Conservation (phyloP, 2,113 vertebrate species). For the Nothoprocta pentlandii region DNA sequence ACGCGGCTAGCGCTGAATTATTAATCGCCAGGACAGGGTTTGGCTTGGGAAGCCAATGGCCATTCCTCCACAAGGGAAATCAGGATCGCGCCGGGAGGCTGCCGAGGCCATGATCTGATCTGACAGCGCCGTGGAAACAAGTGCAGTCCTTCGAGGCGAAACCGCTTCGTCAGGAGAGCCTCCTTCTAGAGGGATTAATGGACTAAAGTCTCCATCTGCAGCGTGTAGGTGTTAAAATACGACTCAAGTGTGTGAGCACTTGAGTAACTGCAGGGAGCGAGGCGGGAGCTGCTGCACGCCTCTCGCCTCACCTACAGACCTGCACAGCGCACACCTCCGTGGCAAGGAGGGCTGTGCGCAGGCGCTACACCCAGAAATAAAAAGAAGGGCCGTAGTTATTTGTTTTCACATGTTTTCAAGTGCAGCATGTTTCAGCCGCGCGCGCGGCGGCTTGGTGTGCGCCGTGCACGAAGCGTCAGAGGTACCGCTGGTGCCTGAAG, state of each 20-base stretch:
- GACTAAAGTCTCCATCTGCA: background rate
- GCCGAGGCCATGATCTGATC: background rate
- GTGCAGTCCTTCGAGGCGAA: background rate
- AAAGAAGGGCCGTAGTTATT: slow-evolving; percentile 1
- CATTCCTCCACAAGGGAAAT: background rate
- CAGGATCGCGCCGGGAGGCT: background rate
- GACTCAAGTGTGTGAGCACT: background rate
- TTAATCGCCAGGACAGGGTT: slow-evolving; percentile 29
- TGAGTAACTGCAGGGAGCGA: background rate
- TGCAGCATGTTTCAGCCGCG: background rate
- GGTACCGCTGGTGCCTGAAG: slow-evolving; percentile 10
- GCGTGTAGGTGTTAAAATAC: background rate
- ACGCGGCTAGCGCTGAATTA: background rate
- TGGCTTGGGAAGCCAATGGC: slow-evolving; percentile 19
- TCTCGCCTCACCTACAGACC: background rate
- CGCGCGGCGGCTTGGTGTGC: slow-evolving; percentile 27
- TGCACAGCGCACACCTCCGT: background rate
- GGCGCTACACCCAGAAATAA: background rate
- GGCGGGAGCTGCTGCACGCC: fast-evolving
- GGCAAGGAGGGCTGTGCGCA: background rate
- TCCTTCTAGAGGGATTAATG: slow-evolving; percentile 26
- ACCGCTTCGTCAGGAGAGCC: slow-evolving; percentile 23
- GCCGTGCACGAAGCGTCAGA: slow-evolving; percentile 22
- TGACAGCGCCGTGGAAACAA: background rate
- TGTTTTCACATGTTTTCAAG: slow-evolving; percentile 19